These are phyloP conservation scores for Galemys pyrenaicus DNA, from an alignment of 2,113 vertebrate species.

Conservation along the genomic window DNA sequence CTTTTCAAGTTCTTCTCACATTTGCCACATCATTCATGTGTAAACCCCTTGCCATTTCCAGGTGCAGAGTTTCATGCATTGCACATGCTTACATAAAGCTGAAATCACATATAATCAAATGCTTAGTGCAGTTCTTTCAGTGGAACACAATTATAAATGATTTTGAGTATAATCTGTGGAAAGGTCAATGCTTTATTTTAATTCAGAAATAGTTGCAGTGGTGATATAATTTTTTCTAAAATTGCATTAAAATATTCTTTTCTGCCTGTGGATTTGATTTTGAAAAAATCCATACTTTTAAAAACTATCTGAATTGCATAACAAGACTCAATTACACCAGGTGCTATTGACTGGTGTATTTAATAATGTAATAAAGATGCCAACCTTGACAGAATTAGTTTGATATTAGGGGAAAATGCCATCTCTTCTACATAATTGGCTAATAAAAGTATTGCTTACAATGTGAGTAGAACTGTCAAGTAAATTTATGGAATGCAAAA, in stretches of 20 bases:
- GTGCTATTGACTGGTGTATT: constrained; percentile 79
- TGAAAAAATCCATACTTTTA: constrained; percentile 74
- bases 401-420: constrained; percentile 80
- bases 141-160: constrained; percentile 64
- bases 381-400: constrained; percentile 79
- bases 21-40: constrained; percentile 30
- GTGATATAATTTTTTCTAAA: constrained; percentile 68
- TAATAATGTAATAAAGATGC: constrained; percentile 82
- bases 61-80: constrained; percentile 47
- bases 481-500: constrained; percentile 49
- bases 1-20: constrained; percentile 30
- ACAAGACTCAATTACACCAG: constrained; percentile 74
- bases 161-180: constrained; percentile 56
- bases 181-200: constrained; percentile 71
- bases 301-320: constrained; percentile 70
- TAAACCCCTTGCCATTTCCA: constrained; percentile 59
- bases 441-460: constrained; percentile 79
- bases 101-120: constrained; percentile 66
- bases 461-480: constrained; percentile 72
- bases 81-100: constrained; percentile 36
- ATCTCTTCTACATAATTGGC: constrained; percentile 73
- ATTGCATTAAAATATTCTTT: constrained; percentile 75
- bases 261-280: constrained; percentile 76
- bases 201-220: constrained; percentile 54
- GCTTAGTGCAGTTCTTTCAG: background rate